Base-by-base conservation (phyloP, 2,797 vertebrate species). In the Hypotaenidia okinawae region DNA sequence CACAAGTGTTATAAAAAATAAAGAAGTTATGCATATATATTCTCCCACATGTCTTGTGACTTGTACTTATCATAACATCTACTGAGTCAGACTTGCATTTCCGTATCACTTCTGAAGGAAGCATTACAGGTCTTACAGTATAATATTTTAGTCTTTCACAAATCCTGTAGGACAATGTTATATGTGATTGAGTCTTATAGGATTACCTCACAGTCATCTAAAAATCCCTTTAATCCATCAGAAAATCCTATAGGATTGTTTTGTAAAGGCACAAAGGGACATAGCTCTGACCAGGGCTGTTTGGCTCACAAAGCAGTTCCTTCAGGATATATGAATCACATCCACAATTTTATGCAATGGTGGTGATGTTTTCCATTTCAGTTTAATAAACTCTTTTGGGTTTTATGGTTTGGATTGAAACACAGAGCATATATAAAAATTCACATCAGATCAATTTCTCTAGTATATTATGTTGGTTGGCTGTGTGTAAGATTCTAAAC, bases 211-310 rank as follows among this genome's bases (percentile, higher is more conserved):
- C 43, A 96, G 41, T 89, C 45, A 81, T 93, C 85, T 57, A 68
- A 63, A 96, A 96, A 92, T 93, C 54, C 59, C 86, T 96, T 94
- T 90, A 97, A 96, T 93, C 76, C 58, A 86, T 85, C 68, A 92
- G 32, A 92, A 49, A 95, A 96, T 91, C 83, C 87, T 84, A 10
- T 76, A 55, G 27, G 52, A 95, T 96, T 82, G 35, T 68, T 94
- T 95, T 85, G 54, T 87, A 69, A 91, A 81, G 16, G 27, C 61
- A 87, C 66, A 82, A 89, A 89, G 43, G 15, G 32, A 76, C 15
- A 54, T 27, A 77, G n/a, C 11, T 93, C 54, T 96, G 73, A 73
- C 61, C 51, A 85, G 87, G 24, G 3, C 24, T 69, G 39, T 25
- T 94, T 72, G 30, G 54, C 51, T 93, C 21, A 43, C 16, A 59